Percentiles rank a stretch among this genome's conserved stretches.
Evolutionary conservation across 2,113 vertebrate genomes (phyloP).

Genomic region (Bubo scandiacus): DNA sequence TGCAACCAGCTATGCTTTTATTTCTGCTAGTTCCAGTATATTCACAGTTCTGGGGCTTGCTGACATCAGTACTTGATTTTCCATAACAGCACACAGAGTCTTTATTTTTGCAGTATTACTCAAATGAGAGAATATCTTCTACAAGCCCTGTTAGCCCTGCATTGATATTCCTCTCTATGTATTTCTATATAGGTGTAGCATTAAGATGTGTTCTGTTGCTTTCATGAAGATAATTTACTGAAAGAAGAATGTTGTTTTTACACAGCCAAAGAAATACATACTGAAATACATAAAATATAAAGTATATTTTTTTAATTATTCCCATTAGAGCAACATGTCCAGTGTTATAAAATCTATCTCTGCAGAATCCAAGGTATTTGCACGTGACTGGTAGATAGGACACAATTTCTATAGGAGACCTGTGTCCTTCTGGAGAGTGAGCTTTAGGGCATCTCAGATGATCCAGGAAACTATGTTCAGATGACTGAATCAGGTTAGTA

Average conservation of each 20-base stretch:
- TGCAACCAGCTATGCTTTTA: background rate
- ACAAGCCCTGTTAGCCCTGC: background rate
- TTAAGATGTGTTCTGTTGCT: background rate
- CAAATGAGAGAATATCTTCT: background rate
- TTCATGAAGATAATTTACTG: background rate
- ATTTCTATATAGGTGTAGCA: background rate
- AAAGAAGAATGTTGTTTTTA: background rate
- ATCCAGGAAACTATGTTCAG: background rate
- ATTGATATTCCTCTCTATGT: background rate
- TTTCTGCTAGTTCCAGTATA: background rate
- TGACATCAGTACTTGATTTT: slow-evolving; percentile 19
- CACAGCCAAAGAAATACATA: background rate
- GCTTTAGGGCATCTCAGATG: background rate
- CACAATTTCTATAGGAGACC: background rate
- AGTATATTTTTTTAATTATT: background rate
- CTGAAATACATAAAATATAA: background rate
- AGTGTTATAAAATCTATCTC: background rate
- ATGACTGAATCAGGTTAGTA: background rate
- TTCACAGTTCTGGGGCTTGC: background rate
- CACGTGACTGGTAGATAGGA: background rate
- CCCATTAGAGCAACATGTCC: background rate
- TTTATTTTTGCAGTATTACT: slow-evolving; percentile 19
- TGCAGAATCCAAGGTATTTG: background rate
- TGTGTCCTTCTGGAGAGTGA: background rate
- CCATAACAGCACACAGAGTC: background rate